Evolutionary conservation across 30 jellyfish, hydroid and myxozoan genomes (phyloP), one percentile per base, ranked within the genome.

Genomic region (Turritopsis rubra): DNA sequence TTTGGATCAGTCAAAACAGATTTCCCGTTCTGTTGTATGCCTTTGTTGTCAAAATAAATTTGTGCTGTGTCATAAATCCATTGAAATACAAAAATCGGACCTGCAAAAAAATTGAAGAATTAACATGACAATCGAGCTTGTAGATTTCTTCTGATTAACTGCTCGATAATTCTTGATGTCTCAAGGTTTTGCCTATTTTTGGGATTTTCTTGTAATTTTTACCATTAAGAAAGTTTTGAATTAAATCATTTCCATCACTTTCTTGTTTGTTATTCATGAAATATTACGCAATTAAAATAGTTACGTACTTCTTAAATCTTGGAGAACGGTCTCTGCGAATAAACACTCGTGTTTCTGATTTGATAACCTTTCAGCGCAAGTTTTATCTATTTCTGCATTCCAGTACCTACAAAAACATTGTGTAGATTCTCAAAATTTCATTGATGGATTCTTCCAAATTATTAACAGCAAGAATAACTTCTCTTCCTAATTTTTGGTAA

Each of bases 41-140:
- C 95, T 81, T 70, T 66, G 82, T 80, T 80, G 53, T 80, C 87
- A 65, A 72, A 88, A 17, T 84, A 22, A 21, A 92, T 92, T 65
- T 92, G 98, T 13, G 95, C 98, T 18, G 89, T 74, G 70, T 92
- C 98, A 72, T 88, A 85, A 26, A 92, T 70, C 98, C 98, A 92
- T 73, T 92, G 96, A 28, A 92, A 84, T 29, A 92, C 83, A 66
- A 92, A 86, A 1, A 92, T 75, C 21, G 96, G 98, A 8, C 95
- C 98, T 92, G 74, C 25, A 84, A 84, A 19, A 22, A 31, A 1
- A 27, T 73, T 19, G 72, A 0, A 52, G 53, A 79, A n/a, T n/a
- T n/a, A n/a, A n/a, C n/a, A n/a, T n/a, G n/a, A n/a, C n/a, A n/a
- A n/a, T n/a, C n/a, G n/a, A n/a, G n/a, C n/a, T n/a, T n/a, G n/a